Evolutionary conservation across 1,140 invertebrate species (phyloP).

Genomic region (Lordiphosa mommai): DNA sequence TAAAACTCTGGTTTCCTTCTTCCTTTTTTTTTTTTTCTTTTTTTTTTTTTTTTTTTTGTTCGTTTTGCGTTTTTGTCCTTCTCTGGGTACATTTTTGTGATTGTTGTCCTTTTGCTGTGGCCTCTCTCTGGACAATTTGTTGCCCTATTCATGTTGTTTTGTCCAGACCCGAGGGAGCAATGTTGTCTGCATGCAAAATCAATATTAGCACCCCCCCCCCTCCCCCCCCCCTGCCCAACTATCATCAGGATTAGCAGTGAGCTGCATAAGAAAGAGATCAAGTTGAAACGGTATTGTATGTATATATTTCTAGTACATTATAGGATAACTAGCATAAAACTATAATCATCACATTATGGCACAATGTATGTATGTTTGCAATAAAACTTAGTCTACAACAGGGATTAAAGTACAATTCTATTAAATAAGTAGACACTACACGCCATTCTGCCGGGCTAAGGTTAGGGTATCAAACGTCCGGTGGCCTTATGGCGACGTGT

Average conservation of each 20-base stretch:
- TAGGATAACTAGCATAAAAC: conserved; percentile 66
- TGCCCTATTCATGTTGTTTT: conserved; percentile 9
- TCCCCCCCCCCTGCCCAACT: neutral
- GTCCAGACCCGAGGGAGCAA: conserved; percentile 3
- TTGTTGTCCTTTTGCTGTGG: neutral
- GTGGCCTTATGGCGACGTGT: conserved; percentile 16
- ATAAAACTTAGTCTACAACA: conserved; percentile 21
- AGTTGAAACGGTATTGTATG: neutral
- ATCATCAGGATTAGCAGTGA: too few relatives aligned
- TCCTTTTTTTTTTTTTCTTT: neutral
- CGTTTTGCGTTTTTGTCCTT: neutral
- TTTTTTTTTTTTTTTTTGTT: neutral
- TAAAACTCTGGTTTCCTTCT: conserved; percentile 1
- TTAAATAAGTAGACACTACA: too few relatives aligned
- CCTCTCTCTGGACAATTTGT: conserved; percentile 9
- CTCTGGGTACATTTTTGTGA: too few relatives aligned
- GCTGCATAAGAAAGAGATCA: neutral
- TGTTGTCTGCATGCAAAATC: conserved; percentile 13
- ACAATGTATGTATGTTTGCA: conserved; percentile 57
- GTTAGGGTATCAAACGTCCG: conserved; percentile 53
- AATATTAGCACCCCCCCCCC: conserved; percentile 5
- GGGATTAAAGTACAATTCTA: conserved; percentile 11
- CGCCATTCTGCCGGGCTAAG: neutral
- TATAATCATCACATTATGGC: conserved; percentile 79
- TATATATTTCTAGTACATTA: conserved; percentile 39